Percentiles rank a stretch among this genome's conserved stretches.
phyloP scores from a whole-genome alignment of 2,113 vertebrate species.

The Xyrauchen texanus region DNA sequence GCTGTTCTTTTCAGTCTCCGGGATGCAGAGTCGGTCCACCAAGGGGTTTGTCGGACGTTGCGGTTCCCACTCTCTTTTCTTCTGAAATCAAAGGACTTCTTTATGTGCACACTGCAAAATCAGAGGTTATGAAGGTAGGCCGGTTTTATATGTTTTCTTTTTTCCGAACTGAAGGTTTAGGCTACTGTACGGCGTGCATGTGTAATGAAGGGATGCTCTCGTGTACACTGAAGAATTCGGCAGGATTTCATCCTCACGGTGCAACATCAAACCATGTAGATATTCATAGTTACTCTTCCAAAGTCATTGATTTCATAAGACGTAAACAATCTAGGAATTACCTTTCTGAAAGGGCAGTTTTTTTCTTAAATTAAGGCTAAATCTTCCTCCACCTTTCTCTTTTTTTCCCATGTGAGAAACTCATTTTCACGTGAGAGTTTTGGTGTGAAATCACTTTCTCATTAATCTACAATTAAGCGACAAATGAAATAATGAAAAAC shows the following conservation, averaged over 20 bases:
- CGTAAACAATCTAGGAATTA: no score
- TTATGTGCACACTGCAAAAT: background rate
- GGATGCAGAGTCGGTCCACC: conserved; percentile 10
- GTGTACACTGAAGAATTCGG: background rate
- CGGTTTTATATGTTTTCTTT: background rate
- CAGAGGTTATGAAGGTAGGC: conserved; percentile 24
- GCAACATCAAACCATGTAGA: conserved; percentile 14
- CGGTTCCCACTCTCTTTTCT: background rate
- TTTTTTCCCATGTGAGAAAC: no score
- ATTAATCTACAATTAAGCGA: background rate
- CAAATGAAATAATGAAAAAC: background rate
- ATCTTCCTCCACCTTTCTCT: no score
- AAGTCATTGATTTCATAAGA: no score
- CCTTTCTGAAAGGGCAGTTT: no score
- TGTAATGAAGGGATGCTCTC: conserved; percentile 16
- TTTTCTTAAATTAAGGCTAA: no score
- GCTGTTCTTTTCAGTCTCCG: conserved; percentile 25
- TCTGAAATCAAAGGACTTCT: conserved; percentile 19
- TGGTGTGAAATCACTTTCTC: background rate
- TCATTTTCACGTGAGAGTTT: no score
- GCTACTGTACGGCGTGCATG: background rate
- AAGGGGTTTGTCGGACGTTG: background rate
- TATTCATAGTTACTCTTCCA: background rate
- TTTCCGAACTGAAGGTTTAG: background rate
- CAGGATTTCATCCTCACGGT: conserved; percentile 5